A percentile compares a stretch with the other conserved stretches of the same genome.
These are phyloP conservation scores for Diabrotica balteata DNA, from an alignment of 2,888 invertebrate genomes.

Conservation along the genomic window DNA sequence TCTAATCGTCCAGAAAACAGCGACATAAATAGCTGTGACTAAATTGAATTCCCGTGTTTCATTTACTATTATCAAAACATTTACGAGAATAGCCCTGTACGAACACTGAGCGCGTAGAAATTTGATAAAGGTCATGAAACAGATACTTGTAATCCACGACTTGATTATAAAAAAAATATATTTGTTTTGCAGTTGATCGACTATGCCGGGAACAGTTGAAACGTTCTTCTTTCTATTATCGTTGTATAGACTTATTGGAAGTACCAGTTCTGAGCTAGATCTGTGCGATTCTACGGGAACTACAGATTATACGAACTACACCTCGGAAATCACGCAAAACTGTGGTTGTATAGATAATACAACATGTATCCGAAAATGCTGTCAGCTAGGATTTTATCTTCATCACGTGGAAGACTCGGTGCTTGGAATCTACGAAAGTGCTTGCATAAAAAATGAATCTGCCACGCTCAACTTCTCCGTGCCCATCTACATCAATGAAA, in stretches of 20 bases:
- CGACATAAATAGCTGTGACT: too few relatives aligned
- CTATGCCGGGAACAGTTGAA: constrained; percentile 6
- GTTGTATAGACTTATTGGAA: not conserved
- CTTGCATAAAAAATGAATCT: constrained; percentile 6
- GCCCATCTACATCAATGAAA: constrained; percentile 19
- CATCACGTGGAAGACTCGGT: constrained; percentile 23
- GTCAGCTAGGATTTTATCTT: constrained; percentile 38
- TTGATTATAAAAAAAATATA: constrained; percentile 8
- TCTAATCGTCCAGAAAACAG: too few relatives aligned
- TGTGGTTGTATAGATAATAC: constrained; percentile 33
- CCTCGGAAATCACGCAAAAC: constrained; percentile 16
- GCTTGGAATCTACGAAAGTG: constrained; percentile 8
- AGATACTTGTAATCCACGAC: constrained; percentile 6
- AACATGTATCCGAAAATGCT: constrained; percentile 43
- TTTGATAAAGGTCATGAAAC: constrained; percentile 24
- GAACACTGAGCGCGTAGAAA: not conserved
- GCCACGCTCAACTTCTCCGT: constrained; percentile 25
- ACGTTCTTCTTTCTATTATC: not conserved
- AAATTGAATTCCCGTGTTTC: too few relatives aligned
- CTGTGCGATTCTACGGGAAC: constrained; percentile 16
- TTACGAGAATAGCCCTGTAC: not conserved
- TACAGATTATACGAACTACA: constrained; percentile 28
- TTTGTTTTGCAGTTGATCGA: constrained; percentile 14
- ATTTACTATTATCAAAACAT: too few relatives aligned
- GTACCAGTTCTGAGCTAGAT: constrained; percentile 3